Base-by-base conservation (phyloP, 2,888 invertebrate species). In the Tenthredo scrophulariae region DNA sequence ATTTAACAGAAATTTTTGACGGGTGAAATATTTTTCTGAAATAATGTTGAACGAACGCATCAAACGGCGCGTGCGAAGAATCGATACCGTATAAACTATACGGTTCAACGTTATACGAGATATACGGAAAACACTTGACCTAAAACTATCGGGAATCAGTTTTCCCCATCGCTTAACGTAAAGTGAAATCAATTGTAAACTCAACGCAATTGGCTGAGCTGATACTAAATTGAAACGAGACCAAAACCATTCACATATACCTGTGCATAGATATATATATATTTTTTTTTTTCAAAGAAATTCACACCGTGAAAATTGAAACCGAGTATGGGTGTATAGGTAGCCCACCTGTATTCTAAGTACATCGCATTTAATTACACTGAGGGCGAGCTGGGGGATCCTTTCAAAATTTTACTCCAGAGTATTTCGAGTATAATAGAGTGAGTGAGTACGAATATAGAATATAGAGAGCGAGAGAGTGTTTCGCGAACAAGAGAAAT, bases 141-240 rank as follows among this genome's bases (percentile, higher is more conserved):
- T 58, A 62, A 80, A 80, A 80, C 62, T 80, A 62, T 58, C 29
- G 26, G 80, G 37, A 80, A 80, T 80, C 80, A 62, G 80, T 80
- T 80, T 18, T 50, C n/a, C 58, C 29, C 58, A 77, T 77, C 74
- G 74, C 15, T 74, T 74, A 74, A 26, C 67, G 43, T 74, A 15
- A 40, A 80, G 80, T 80, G 80, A 80, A 80, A 80, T 58, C 58
- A 80, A 80, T 80, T 62, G 80, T 62, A 80, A 80, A 80, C 37
- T 40, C 18, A 58, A 58, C 37, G 80, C 80, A 62, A 80, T 80
- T 40, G 80, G 80, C 62, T 80, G 62, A 62, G 62, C 62, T 62
- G 80, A 58, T 80, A 62, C 58, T 77, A 29, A 77, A 80, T 37
- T 26, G 62, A 80, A 80, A 62, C 58, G 80, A 67, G 67, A 33